These are phyloP conservation scores for Alcedo atthis DNA, from an alignment of 2,797 vertebrate genomes.

Conservation along the genomic window DNA sequence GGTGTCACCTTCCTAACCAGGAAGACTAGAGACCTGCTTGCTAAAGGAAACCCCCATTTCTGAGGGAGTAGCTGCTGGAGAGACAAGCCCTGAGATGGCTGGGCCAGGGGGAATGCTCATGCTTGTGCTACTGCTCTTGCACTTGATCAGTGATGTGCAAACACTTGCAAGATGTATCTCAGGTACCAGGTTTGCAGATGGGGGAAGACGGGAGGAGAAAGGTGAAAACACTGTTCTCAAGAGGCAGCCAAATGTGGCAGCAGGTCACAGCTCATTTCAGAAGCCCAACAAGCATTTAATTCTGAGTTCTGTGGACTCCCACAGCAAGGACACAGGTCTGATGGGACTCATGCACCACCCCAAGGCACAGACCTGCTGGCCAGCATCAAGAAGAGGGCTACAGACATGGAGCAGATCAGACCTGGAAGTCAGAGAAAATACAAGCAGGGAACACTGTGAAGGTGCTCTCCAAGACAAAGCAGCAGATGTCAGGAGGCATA, in stretches of 20 bases:
- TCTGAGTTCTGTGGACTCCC: background rate
- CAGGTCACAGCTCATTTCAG: background rate
- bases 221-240: background rate
- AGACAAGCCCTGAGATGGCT: background rate
- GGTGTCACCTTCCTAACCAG: background rate
- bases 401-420: background rate
- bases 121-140: rapidly evolving
- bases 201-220: background rate
- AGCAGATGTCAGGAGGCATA: rapidly evolving
- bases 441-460: background rate
- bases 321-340: rapidly evolving
- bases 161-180: rapidly evolving
- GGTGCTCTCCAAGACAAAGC: rapidly evolving
- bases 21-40: background rate
- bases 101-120: rapidly evolving
- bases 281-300: background rate
- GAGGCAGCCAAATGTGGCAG: background rate
- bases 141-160: background rate
- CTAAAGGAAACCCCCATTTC: background rate
- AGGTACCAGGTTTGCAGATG: background rate
- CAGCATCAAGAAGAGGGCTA: background rate
- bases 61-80: background rate
- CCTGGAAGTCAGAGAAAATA: background rate
- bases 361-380: background rate
- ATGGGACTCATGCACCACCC: background rate